Evolutionary conservation across 2,888 invertebrate species (phyloP), one percentile per base, ranked within the genome.

Genomic region (Pemphredon lugubris): DNA sequence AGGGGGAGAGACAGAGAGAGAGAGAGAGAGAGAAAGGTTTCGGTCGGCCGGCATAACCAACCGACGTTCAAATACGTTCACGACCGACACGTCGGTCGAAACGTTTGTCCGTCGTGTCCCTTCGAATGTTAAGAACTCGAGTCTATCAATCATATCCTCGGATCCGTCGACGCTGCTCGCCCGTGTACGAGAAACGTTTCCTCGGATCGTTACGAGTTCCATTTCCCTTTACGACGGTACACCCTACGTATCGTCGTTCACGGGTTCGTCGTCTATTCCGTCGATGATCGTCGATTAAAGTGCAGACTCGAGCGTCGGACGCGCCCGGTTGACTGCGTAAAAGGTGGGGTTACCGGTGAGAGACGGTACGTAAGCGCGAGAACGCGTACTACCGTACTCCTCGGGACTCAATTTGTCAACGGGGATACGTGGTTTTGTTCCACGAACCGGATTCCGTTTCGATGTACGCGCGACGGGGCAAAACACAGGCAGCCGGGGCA

Each of bases 371-470:
- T 77, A 73, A 61, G 77, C 70, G 70, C 77, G 77, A 79, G 79
- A 79, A 79, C 77, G 79, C 77, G 81, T 80, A 74, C 79, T 77
- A n/a, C 73, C 72, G 71, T n/a, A n/a, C 70, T 74, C 55, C 53
- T 37, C 73, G 71, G 51, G 77, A 85, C 84, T 87, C 86, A 87
- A 88, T 88, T 87, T 88, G 87, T 87, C 87, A 87, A 87, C 78
- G 80, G 79, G 77, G 82, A 82, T 82, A 73, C 82, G 81, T 73
- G 84, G 86, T 86, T 87, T 86, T 86, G 84, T 86, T 81, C 83
- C 81, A 79, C 77, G 78, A 83, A 86, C 86, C 85, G 86, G 84
- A 87, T 87, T 87, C 87, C 87, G 72, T 83, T 85, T 83, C 79
- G 83, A 84, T 85, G 86, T 87, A 84, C 83, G 81, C 64, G 74